Evolutionary conservation across 2,888 invertebrate species (phyloP), one percentile per base, ranked within the genome.

Genomic region (Cryptophagus acutangulus): DNA sequence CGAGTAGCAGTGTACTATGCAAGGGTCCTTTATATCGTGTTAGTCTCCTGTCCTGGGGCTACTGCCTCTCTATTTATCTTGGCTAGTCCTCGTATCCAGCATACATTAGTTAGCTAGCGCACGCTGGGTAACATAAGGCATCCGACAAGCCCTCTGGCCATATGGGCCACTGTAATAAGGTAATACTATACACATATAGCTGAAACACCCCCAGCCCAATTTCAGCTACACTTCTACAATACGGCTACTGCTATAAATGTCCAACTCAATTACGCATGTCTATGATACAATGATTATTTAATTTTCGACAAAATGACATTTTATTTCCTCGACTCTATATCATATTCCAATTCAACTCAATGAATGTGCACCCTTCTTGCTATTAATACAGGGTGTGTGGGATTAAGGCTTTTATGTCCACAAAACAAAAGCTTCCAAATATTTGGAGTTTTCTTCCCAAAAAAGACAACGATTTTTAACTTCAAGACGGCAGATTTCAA

Each of bases 51-150:
- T 60, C 65, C 66, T 46, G 54, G 43, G 66, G 67, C 65, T 57
- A 63, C 61, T 61, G 61, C 62, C 56, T 60, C 59, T 65, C 65
- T 69, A 69, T 69, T 69, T 69, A 67, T 69, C 69, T 69, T 67
- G 55, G 58, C 65, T 62, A 62, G 63, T 61, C 62, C 53, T 43
- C 51, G 54, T 55, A 58, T 59, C 57, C 59, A 57, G 61, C 61
- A 63, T 63, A 60, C 58, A 65, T 63, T 63, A 65, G 60, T 61
- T 60, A 58, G 57, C 52, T 55, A 50, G 52, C 54, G 53, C 55
- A 50, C 6, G n/a, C n/a, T 12, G 26, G 45, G 57, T 51, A 66
- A 63, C 66, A 66, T 66, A 68, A 67, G 67, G 67, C 67, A 58
- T 49, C 49, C 54, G 51, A 57, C 42, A 52, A 41, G 46, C 52